Conservation (phyloP, 2,113 vertebrate genomes). For the Caloenas nicobarica region DNA sequence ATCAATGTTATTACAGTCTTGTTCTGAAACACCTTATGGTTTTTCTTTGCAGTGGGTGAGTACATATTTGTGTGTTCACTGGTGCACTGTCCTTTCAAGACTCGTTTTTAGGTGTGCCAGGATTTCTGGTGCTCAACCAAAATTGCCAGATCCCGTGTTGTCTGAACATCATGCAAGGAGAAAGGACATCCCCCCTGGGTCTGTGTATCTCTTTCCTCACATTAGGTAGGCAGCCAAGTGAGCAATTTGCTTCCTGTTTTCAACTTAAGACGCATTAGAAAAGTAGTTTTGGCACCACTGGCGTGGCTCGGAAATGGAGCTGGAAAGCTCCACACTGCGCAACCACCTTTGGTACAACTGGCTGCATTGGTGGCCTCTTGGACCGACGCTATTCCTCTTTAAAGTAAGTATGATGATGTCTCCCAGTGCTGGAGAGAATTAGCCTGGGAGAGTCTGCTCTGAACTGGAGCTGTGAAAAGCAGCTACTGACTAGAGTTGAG, state of each 20-base stretch:
- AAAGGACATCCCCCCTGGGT: neutral
- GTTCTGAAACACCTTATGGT: accelerated
- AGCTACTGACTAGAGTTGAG: neutral
- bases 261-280: neutral
- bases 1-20: neutral
- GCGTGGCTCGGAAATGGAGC: neutral
- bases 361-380: neutral
- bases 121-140: neutral
- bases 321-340: neutral
- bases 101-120: neutral
- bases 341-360: neutral
- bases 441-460: neutral
- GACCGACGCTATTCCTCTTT: neutral
- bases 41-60: neutral
- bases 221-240: neutral
- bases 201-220: neutral
- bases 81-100: neutral
- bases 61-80: accelerated
- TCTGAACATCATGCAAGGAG: neutral
- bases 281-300: neutral
- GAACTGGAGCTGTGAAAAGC: neutral
- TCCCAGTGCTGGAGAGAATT: neutral
- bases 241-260: conserved; percentile 35
- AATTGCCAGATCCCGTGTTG: neutral
- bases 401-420: neutral